Evolutionary conservation across 2,888 invertebrate genomes (phyloP).

Genomic region (Eupithecia insigniata): DNA sequence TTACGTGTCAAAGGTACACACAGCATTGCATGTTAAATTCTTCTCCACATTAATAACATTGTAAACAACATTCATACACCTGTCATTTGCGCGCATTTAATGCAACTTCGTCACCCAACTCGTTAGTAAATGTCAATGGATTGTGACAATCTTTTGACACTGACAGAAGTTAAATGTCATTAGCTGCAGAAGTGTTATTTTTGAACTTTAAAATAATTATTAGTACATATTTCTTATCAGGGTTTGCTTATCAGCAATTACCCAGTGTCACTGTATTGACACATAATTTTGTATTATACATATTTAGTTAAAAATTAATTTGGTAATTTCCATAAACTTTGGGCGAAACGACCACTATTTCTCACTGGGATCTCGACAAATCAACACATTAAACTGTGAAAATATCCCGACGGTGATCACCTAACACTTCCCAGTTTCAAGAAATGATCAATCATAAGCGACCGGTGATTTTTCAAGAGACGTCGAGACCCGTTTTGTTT

Average conservation of each 20-base stretch:
- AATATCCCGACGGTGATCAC: conserved; percentile 53
- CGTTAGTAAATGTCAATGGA: conserved; percentile 51
- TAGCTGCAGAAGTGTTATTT: not conserved
- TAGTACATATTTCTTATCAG: not conserved
- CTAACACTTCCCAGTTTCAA: conserved; percentile 65
- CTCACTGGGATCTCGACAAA: conserved; percentile 72
- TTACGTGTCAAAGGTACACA: conserved; percentile 12
- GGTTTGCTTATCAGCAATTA: not conserved
- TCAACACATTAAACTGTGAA: conserved; percentile 74
- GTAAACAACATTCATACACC: conserved; percentile 52
- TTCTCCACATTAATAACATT: conserved; percentile 35
- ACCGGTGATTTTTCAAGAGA: conserved; percentile 79
- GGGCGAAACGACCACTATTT: conserved; percentile 56
- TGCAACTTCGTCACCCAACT: conserved; percentile 47
- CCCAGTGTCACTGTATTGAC: not conserved
- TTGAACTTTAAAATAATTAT: not conserved
- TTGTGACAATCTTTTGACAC: conserved; percentile 36
- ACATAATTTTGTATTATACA: not conserved
- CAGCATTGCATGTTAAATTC: conserved; percentile 21
- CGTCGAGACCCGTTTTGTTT: conserved; percentile 72
- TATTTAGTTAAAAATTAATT: not conserved
- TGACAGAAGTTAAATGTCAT: conserved; percentile 13
- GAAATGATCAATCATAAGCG: conserved; percentile 82
- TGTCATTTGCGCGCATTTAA: conserved; percentile 53
- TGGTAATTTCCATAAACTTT: not conserved